A percentile compares a stretch with the other conserved stretches of the same genome.
Evolutionary conservation across 2,797 vertebrate species (phyloP).

Genomic region (Hephaestus fuliginosus): DNA sequence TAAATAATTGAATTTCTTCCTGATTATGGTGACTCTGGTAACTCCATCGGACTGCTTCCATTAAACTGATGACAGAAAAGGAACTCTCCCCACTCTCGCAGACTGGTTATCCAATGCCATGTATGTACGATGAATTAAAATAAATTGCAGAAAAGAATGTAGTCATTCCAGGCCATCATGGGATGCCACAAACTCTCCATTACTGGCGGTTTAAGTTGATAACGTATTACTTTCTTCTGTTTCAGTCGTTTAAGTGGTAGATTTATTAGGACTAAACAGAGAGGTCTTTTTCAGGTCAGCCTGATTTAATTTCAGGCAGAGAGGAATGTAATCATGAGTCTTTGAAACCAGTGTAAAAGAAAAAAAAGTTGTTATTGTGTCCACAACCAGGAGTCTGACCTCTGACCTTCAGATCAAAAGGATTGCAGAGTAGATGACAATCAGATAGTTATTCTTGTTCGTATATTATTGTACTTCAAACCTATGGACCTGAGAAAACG

Average conservation of each 20-base stretch:
- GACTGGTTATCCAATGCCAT: slow-evolving; percentile 34
- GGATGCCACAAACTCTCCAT: slow-evolving; percentile 40
- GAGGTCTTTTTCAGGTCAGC: slow-evolving; percentile 60
- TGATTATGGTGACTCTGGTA: slow-evolving; percentile 68
- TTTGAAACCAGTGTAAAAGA: slow-evolving; percentile 47
- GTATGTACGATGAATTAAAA: slow-evolving; percentile 54
- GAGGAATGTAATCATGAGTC: slow-evolving; percentile 50
- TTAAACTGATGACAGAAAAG: slow-evolving; percentile 62
- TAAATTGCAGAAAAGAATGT: slow-evolving; percentile 61
- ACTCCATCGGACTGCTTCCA: slow-evolving; percentile 58
- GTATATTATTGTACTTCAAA: slow-evolving; percentile 33
- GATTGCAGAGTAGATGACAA: slow-evolving; percentile 32
- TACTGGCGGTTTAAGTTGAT: slow-evolving; percentile 49
- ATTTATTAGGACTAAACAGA: slow-evolving; percentile 51
- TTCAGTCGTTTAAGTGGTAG: slow-evolving; percentile 54
- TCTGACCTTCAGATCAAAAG: slow-evolving; percentile 51
- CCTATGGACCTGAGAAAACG: slow-evolving; percentile 13
- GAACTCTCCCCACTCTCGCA: slow-evolving; percentile 38
- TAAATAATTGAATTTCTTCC: slow-evolving; percentile 62
- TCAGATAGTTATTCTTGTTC: slow-evolving; percentile 49
- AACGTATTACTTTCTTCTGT: slow-evolving; percentile 55
- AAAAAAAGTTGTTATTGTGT: slow-evolving; percentile 45
- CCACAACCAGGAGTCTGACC: slow-evolving; percentile 42
- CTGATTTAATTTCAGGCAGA: slow-evolving; percentile 67
- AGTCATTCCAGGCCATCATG: slow-evolving; percentile 50